These are phyloP conservation scores for Coreius guichenoti DNA, from an alignment of 2,797 vertebrate species.

Conservation along the genomic window DNA sequence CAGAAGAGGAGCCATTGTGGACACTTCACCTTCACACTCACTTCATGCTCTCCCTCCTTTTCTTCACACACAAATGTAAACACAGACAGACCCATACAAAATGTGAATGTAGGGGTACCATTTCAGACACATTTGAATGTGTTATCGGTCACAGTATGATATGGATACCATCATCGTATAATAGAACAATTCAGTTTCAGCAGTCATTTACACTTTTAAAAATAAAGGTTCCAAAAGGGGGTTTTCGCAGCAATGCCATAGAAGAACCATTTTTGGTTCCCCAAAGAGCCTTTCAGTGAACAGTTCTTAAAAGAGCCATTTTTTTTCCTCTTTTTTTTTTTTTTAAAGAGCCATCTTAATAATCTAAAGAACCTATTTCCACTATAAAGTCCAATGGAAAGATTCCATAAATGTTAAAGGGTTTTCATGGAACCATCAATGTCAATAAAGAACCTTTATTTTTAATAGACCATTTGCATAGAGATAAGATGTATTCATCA, in stretches of 20 bases:
- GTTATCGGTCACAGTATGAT: background rate
- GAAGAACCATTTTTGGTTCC: background rate
- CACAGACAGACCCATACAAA: background rate
- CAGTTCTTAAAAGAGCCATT: background rate
- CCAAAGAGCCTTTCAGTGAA: background rate
- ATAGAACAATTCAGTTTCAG: background rate
- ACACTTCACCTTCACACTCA: constrained; percentile 20
- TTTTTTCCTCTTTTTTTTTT: background rate
- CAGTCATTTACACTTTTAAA: background rate
- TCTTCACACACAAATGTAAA: constrained; percentile 1
- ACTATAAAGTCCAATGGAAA: background rate
- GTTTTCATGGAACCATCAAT: background rate
- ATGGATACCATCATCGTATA: background rate
- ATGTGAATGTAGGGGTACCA: background rate
- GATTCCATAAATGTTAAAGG: background rate
- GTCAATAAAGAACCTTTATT: background rate
- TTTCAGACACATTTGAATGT: background rate
- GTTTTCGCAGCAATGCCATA: background rate
- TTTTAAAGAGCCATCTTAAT: background rate
- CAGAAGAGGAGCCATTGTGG: constrained; percentile 24
- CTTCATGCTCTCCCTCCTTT: background rate
- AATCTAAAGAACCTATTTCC: background rate
- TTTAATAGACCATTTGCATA: background rate
- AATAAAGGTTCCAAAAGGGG: background rate
- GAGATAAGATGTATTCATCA: background rate